Percentiles rank a stretch among this genome's conserved stretches.
phyloP scores from a whole-genome alignment of 1,140 invertebrate species.

The Cyclargus thomasi region DNA sequence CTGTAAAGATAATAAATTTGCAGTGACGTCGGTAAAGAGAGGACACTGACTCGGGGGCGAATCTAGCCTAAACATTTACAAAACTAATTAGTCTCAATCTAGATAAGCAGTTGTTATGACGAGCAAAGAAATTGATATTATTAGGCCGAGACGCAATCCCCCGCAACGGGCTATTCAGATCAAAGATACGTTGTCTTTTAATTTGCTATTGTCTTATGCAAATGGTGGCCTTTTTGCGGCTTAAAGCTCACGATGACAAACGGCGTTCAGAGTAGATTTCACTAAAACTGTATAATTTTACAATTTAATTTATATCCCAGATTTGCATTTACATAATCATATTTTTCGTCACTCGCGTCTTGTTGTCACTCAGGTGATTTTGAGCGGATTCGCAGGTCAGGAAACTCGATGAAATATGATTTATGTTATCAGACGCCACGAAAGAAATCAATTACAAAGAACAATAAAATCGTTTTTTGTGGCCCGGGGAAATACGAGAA shows the following conservation, averaged over 20 bases:
- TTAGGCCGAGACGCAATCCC: not conserved
- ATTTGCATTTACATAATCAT: conserved; percentile 14
- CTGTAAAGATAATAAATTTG: no score
- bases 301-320: conserved; percentile 32
- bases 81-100: conserved; percentile 3
- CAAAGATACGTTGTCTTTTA: conserved; percentile 47
- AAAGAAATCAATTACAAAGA: not conserved
- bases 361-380: no score
- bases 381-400: no score
- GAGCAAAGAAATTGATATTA: conserved; percentile 2
- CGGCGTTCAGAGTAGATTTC: conserved; percentile 36
- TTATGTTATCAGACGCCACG: not conserved
- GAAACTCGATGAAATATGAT: no score
- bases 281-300: conserved; percentile 48
- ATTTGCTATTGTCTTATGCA: conserved; percentile 55
- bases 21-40: not conserved
- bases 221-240: conserved; percentile 53
- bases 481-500: not conserved
- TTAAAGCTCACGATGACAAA: conserved; percentile 48
- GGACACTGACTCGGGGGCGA: not conserved
- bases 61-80: not conserved
- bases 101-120: conserved; percentile 13
- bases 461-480: not conserved
- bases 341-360: conserved; percentile 6
- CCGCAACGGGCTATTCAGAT: conserved; percentile 27